Conservation (phyloP, 2,113 vertebrate genomes). For the Zosterops japonicus region DNA sequence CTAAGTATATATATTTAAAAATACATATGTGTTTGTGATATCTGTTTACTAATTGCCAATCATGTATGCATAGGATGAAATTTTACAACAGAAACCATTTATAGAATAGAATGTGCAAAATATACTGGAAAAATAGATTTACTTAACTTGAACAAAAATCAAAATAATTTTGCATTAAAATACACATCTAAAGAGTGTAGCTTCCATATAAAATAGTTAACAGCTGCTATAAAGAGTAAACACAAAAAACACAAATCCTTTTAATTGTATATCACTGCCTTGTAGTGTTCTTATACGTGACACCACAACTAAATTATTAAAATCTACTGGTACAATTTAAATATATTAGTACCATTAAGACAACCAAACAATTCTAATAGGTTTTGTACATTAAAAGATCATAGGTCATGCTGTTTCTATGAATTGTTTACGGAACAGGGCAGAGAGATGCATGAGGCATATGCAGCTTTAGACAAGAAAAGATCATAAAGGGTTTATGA, state of each 20-base stretch:
- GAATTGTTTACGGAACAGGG: slow-evolving; percentile 23
- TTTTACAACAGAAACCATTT: neutral
- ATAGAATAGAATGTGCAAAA: neutral
- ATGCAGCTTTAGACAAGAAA: neutral
- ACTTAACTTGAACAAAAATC: neutral
- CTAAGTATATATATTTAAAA: neutral
- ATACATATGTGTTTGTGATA: neutral
- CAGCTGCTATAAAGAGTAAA: neutral
- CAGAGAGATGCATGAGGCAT: neutral
- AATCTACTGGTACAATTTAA: neutral
- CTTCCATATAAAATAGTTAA: neutral
- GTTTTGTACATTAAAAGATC: neutral
- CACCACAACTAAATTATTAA: neutral
- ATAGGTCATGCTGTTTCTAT: slow-evolving; percentile 17
- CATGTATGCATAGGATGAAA: neutral
- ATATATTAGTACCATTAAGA: neutral
- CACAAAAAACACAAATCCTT: fast-evolving
- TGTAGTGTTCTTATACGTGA: neutral
- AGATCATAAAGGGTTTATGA: slow-evolving; percentile 34
- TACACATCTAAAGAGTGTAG: neutral
- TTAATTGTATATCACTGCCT: neutral
- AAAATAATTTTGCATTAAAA: neutral
- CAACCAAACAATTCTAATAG: slow-evolving; percentile 3
- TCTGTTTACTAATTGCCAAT: neutral
- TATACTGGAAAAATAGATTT: neutral